A percentile compares a stretch with the other conserved stretches of the same genome.
Evolutionary conservation across 2,113 vertebrate genomes (phyloP).

Genomic region (Carassius auratus): DNA sequence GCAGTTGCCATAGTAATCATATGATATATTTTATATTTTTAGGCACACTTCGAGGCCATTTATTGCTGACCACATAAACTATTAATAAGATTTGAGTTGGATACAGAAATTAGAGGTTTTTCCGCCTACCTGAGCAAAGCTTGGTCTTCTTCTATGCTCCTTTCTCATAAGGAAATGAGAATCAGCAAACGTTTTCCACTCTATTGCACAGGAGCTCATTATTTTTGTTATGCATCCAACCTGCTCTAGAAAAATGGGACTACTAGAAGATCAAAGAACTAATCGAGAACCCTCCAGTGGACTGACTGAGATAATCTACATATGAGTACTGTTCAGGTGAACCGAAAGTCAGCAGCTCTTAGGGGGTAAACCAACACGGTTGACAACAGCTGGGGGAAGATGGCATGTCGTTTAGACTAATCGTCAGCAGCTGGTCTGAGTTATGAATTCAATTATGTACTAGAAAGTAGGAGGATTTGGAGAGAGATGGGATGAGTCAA

Average conservation of each 20-base stretch:
- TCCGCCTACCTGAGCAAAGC: background rate
- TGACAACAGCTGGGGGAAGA: constrained; percentile 28
- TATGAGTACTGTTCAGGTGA: background rate
- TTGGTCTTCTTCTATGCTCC: background rate
- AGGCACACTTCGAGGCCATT: too few species aligned
- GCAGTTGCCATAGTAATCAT: too few species aligned
- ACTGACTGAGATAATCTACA: background rate
- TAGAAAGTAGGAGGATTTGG: constrained; percentile 5
- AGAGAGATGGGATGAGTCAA: constrained; percentile 1
- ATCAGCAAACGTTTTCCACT: background rate
- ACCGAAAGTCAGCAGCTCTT: constrained; percentile 3
- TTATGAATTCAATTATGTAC: constrained; percentile 34
- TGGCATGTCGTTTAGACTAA: constrained; percentile 11
- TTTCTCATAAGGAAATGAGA: background rate
- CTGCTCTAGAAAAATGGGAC: constrained; percentile 2
- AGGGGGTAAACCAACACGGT: background rate
- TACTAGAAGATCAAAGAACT: background rate
- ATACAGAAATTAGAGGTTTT: background rate
- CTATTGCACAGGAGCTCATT: background rate
- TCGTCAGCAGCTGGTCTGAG: constrained; percentile 28
- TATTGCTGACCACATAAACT: background rate
- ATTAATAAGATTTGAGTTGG: background rate
- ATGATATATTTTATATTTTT: too few species aligned
- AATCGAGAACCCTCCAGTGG: background rate
- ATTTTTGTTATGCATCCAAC: background rate